Evolutionary conservation across 1,140 invertebrate species (phyloP).

Genomic region (Uloborus diversus): DNA sequence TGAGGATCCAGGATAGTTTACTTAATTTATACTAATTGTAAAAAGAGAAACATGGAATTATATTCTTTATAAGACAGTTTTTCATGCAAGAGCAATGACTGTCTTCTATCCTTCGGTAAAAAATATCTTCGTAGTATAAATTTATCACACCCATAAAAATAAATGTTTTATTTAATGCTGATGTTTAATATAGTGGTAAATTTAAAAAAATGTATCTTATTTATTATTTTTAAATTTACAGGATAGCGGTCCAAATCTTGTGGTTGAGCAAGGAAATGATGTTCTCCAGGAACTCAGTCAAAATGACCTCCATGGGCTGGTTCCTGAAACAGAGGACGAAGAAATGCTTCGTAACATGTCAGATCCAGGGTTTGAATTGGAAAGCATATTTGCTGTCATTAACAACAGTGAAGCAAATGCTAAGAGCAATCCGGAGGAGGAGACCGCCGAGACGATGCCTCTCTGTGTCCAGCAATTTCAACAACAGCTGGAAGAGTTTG

Average conservation of each 20-base stretch:
- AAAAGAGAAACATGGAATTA: too few relatives aligned
- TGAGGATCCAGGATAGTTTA: too few relatives aligned
- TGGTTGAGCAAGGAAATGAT: slow-evolving; percentile 44
- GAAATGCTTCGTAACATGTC: slow-evolving; percentile 77
- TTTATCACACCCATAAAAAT: too few relatives aligned
- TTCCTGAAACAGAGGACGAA: slow-evolving; percentile 72
- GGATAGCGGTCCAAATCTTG: slow-evolving; percentile 52
- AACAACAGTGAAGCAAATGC: background rate
- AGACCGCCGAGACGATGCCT: slow-evolving; percentile 1
- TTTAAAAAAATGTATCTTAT: too few relatives aligned
- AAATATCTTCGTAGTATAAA: too few relatives aligned
- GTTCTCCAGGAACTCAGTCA: slow-evolving; percentile 72
- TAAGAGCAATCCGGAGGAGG: background rate
- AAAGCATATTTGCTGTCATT: slow-evolving; percentile 66
- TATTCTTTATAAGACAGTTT: too few relatives aligned
- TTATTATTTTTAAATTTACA: slow-evolving; percentile 9
- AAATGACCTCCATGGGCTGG: slow-evolving; percentile 68
- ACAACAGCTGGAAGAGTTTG: slow-evolving; percentile 32
- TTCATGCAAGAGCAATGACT: too few relatives aligned
- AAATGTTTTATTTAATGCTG: too few relatives aligned
- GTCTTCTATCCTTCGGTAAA: too few relatives aligned
- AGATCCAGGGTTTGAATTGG: slow-evolving; percentile 72
- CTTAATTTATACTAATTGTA: too few relatives aligned
- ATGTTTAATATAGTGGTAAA: too few relatives aligned
- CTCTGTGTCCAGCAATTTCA: slow-evolving; percentile 6